phyloP scores from a whole-genome alignment of 2,888 invertebrate genomes.

The Drosophila putrida region DNA sequence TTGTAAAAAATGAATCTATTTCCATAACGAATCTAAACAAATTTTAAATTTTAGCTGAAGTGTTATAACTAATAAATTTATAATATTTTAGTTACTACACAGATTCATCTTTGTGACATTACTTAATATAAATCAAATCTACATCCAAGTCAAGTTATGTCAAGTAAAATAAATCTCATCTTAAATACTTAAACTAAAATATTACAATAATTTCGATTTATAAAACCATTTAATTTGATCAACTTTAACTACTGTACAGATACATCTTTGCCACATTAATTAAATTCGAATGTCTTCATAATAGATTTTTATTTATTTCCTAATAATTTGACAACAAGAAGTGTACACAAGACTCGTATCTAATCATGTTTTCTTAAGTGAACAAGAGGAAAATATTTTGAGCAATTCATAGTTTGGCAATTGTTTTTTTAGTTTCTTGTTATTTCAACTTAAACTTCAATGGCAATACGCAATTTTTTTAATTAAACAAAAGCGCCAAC shows the following conservation, averaged over 20 bases:
- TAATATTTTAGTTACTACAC: no score
- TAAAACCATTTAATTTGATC: neutral
- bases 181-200: neutral
- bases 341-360: conserved; percentile 3
- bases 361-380: conserved; percentile 18
- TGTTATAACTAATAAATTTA: no score
- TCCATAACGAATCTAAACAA: no score
- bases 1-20: no score
- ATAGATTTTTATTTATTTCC: neutral
- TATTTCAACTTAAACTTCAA: neutral
- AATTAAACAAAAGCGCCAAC: conserved; percentile 65
- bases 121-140: no score
- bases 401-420: conserved; percentile 19
- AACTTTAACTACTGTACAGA: neutral
- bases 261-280: neutral
- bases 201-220: neutral
- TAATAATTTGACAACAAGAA: neutral
- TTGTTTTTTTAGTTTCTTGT: conserved; percentile 2
- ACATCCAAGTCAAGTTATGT: neutral
- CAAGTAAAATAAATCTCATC: neutral
- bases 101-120: no score
- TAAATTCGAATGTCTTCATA: conserved; percentile 4
- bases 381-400: conserved; percentile 3
- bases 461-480: conserved; percentile 20
- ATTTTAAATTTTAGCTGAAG: no score